A percentile compares a stretch with the other conserved stretches of the same genome.
These are phyloP conservation scores for Mythimna pallens DNA, from an alignment of 2,888 invertebrate genomes.

Conservation along the genomic window DNA sequence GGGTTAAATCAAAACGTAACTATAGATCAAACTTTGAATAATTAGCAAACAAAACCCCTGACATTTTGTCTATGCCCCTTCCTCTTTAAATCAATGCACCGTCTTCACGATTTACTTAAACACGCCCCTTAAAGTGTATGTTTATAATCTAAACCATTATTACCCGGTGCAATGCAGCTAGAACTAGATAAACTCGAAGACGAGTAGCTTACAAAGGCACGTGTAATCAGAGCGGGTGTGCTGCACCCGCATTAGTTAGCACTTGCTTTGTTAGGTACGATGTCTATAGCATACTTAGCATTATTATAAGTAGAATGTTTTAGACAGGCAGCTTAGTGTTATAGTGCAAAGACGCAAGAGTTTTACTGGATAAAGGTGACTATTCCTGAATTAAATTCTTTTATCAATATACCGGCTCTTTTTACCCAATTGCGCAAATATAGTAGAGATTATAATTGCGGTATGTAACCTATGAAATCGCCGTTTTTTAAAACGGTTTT, in stretches of 20 bases:
- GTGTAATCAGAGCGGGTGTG: slow-evolving; percentile 36
- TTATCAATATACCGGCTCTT: too few species aligned
- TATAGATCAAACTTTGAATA: too few species aligned
- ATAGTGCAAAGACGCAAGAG: neutral
- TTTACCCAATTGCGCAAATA: too few species aligned
- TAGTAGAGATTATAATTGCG: too few species aligned
- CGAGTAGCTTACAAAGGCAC: slow-evolving; percentile 43
- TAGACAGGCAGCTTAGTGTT: slow-evolving; percentile 15
- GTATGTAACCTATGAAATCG: too few species aligned
- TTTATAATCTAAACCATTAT: slow-evolving; percentile 33
- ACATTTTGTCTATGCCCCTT: neutral
- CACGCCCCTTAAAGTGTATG: slow-evolving; percentile 2
- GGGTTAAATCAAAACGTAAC: too few species aligned
- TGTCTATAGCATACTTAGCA: neutral
- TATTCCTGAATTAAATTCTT: neutral
- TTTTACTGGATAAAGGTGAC: neutral
- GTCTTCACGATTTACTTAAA: neutral
- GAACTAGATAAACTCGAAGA: slow-evolving; percentile 21
- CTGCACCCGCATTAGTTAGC: slow-evolving; percentile 46
- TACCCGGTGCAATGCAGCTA: slow-evolving; percentile 25
- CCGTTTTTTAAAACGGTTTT: too few species aligned
- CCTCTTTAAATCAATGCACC: neutral
- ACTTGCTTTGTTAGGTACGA: neutral
- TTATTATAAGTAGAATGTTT: neutral
- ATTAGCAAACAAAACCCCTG: too few species aligned